Conservation (phyloP, 2,797 vertebrate genomes). For the Holocentrus rufus region DNA sequence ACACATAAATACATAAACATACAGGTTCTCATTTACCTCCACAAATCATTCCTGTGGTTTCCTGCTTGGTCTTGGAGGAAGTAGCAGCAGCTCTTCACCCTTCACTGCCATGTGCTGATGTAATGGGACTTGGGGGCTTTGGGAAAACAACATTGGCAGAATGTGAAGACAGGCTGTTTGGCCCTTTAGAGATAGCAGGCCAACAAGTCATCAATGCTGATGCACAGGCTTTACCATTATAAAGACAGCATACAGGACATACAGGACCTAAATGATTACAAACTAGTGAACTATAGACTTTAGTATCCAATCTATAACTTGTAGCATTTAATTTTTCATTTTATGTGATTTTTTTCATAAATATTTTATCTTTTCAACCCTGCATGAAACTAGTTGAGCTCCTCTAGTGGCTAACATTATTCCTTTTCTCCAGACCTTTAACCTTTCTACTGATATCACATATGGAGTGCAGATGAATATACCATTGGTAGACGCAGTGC, state of each 20-base stretch:
- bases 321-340: too few species aligned
- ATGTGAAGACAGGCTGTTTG: conserved; percentile 20
- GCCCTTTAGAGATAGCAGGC: not conserved
- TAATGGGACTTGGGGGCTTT: conserved; percentile 33
- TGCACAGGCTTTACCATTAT: conserved; percentile 12
- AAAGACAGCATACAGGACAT: not conserved
- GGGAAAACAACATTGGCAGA: conserved; percentile 46
- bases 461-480: conserved; percentile 46
- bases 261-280: not conserved
- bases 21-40: conserved; percentile 28
- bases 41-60: conserved; percentile 42
- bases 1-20: conserved; percentile 16
- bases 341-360: too few species aligned
- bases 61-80: conserved; percentile 39
- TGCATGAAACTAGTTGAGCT: not conserved
- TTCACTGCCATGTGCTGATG: conserved; percentile 38
- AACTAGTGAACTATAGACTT: not conserved
- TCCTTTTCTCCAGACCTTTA: conserved; percentile 1
- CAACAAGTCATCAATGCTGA: conserved; percentile 12
- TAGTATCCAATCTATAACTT: not conserved
- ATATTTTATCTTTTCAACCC: not conserved
- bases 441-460: conserved; percentile 18
- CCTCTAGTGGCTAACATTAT: conserved; percentile 4
- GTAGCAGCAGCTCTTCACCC: conserved; percentile 38
- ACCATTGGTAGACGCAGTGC: not conserved